Base-by-base conservation (phyloP, 2,888 invertebrate genomes). In the Torymus texanus region DNA sequence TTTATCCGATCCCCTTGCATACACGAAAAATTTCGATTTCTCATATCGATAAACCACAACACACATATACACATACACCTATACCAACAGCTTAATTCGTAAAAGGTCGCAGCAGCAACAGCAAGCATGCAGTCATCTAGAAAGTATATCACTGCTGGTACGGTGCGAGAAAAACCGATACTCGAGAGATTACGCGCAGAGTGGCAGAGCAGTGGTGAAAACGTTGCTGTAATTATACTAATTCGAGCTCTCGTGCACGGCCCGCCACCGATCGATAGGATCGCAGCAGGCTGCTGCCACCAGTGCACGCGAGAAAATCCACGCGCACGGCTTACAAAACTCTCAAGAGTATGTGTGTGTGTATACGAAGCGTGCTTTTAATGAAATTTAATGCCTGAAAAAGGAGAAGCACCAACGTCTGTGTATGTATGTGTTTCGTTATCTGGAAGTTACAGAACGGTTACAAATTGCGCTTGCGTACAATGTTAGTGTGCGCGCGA, bases 11-110 rank as follows among this genome's bases (percentile, higher is more conserved):
- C 41, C 41, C 41, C 41, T 41, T 41, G 41, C 41, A 41, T 41
- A 41, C 41, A 41, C 41, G 41, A 41, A 78, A 78, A 70, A 53
- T 79, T 55, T 66, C 14, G 79, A 79, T 75, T 79, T 71, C 65
- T 29, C 79, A 55, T 55, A 75, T 61, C 62, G 75, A 79, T 68
- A 70, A 51, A 1, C 8, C 41, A 12, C 41, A 14, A 50, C 50
- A 18, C 50, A 50, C 50, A 18, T 18, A 16, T n/a, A 58, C 8
- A n/a, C 18, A 53, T 8, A 29, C 29, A 29, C 29, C 29, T 29
- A 29, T 5, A 51, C 5, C 41, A 68, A 80, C 55, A 68, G 72
- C 73, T 63, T 50, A 68, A 73, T 77, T 72, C 63, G 51, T 68
- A 51, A 63, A 13, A 65, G n/a, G 55, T 51, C 67, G 16, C 59